A percentile compares a stretch with the other conserved stretches of the same genome.
These are phyloP conservation scores for Cyanistes caeruleus DNA, from an alignment of 2,113 vertebrate genomes.

Conservation along the genomic window DNA sequence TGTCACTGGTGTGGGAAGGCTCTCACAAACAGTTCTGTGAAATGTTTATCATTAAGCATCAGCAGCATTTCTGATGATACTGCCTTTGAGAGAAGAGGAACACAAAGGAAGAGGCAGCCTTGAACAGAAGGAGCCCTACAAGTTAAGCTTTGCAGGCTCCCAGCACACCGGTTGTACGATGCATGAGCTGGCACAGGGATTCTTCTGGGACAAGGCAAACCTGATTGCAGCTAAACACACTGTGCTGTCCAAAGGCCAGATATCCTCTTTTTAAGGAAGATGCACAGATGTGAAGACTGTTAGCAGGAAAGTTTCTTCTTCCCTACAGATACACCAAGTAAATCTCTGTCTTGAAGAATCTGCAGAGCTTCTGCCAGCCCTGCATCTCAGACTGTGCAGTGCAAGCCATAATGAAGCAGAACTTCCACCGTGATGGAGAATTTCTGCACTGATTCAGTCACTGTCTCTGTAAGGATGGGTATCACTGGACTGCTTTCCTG, in stretches of 20 bases:
- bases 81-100: neutral
- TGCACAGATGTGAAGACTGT: neutral
- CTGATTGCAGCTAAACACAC: neutral
- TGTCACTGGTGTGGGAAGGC: neutral
- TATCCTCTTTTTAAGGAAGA: neutral
- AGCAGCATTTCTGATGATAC: neutral
- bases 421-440: neutral
- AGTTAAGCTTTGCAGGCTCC: neutral
- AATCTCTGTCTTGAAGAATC: neutral
- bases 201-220: neutral
- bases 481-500: neutral
- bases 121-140: neutral
- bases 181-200: neutral
- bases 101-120: neutral
- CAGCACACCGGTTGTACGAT: neutral
- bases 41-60: too few relatives aligned
- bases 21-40: neutral
- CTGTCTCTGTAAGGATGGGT: neutral
- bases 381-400: fast-evolving
- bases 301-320: neutral
- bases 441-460: neutral
- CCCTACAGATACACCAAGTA: neutral
- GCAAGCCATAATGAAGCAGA: neutral
- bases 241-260: neutral
- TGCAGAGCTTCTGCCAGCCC: neutral